phyloP scores from a whole-genome alignment of 2,888 invertebrate species.

The Ectobius pallidus region DNA sequence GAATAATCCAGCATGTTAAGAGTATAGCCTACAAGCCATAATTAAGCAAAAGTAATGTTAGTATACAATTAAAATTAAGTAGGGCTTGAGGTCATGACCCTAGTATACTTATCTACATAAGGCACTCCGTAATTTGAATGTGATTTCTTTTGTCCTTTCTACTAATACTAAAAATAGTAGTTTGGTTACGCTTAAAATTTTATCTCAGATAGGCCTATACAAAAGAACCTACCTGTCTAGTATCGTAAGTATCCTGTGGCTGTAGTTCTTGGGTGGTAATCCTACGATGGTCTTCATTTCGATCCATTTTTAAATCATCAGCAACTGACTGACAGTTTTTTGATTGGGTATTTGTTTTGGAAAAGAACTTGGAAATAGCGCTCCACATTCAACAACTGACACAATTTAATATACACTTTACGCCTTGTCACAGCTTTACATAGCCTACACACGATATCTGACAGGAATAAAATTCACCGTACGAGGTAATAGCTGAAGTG shows the following conservation, averaged over 20 bases:
- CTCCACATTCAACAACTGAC: slow-evolving; percentile 54
- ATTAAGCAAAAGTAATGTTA: too few species aligned
- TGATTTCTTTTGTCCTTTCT: too few species aligned
- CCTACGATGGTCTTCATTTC: slow-evolving; percentile 41
- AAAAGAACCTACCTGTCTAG: slow-evolving; percentile 64
- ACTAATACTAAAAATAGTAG: too few species aligned
- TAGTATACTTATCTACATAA: not conserved
- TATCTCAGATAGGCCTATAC: too few species aligned
- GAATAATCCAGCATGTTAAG: too few species aligned
- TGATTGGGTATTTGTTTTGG: slow-evolving; percentile 36
- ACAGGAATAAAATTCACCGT: slow-evolving; percentile 20
- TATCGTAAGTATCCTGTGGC: slow-evolving; percentile 65
- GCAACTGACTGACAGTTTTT: slow-evolving; percentile 53
- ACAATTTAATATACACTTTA: slow-evolving; percentile 31
- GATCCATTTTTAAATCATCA: slow-evolving; percentile 43
- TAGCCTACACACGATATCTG: slow-evolving; percentile 39
- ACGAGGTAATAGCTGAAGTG: not conserved
- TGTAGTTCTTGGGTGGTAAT: slow-evolving; percentile 59
- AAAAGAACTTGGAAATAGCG: slow-evolving; percentile 54
- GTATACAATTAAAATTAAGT: too few species aligned
- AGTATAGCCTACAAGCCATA: too few species aligned
- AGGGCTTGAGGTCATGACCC: too few species aligned
- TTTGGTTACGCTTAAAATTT: too few species aligned
- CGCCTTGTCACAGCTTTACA: slow-evolving; percentile 36
- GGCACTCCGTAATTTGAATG: too few species aligned